Percentiles rank a stretch among this genome's conserved stretches.
Evolutionary conservation across 2,888 invertebrate species (phyloP).

Genomic region (Drosophila formosana): DNA sequence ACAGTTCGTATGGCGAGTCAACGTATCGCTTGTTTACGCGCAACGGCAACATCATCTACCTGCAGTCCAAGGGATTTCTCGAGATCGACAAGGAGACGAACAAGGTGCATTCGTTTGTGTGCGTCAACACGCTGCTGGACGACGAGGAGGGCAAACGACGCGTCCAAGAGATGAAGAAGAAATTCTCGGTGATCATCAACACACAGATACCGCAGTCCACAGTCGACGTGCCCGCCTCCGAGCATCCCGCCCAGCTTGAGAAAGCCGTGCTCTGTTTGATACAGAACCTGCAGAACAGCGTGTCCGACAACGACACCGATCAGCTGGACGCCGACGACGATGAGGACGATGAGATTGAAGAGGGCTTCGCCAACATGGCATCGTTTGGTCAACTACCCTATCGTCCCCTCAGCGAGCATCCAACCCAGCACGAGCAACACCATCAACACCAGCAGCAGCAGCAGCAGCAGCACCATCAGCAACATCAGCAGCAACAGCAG

Average conservation of each 20-base stretch:
- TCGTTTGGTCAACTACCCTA: constrained; percentile 20
- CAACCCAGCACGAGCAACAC: constrained; percentile 22
- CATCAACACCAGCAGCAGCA: constrained; percentile 23
- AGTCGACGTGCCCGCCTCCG: constrained; percentile 86
- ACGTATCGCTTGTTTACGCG: constrained; percentile 93
- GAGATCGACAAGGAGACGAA: constrained; percentile 92
- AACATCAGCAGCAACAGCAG: constrained; percentile 22
- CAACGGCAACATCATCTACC: constrained; percentile 93
- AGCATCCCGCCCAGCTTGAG: constrained; percentile 90
- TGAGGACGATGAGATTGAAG: constrained; percentile 34
- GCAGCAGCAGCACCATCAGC: constrained; percentile 24
- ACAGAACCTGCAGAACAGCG: constrained; percentile 85
- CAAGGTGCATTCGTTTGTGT: constrained; percentile 93
- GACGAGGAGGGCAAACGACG: constrained; percentile 90
- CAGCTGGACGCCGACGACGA: constrained; percentile 45
- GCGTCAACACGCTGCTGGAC: constrained; percentile 92
- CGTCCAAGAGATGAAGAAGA: constrained; percentile 92
- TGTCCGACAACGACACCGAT: constrained; percentile 63
- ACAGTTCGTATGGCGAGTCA: constrained; percentile 93
- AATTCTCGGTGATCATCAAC: constrained; percentile 90
- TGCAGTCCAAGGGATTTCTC: constrained; percentile 93
- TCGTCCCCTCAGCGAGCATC: constrained; percentile 26
- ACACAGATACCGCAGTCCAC: constrained; percentile 85
- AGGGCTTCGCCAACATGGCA: constrained; percentile 36
- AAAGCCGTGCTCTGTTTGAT: constrained; percentile 90